Base-by-base conservation (phyloP, 2,113 vertebrate species). In the Arizona elegans region DNA sequence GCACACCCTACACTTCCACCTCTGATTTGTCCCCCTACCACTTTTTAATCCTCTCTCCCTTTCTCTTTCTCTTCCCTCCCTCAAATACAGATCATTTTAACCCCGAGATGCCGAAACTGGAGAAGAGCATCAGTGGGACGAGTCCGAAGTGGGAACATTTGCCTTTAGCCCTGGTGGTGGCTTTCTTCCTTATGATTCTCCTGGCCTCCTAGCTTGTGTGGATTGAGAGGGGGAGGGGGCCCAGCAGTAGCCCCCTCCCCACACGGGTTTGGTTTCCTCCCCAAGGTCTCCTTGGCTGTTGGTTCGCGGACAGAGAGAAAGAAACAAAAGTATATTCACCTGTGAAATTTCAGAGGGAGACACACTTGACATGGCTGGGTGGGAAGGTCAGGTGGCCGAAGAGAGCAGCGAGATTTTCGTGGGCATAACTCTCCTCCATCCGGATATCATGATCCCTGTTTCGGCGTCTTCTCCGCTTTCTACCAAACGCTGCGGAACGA, bases 91-190 rank as follows among this genome's bases (percentile, higher is more conserved):
- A 99, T 93, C 98, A 99, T 96, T 99, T 98, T 95, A 98, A 98
- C 95, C 98, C 98, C 0, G 98, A 98, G 95, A 97, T 99, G 95
- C 99, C 99, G 91, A 99, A 99, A 93, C 97, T 99, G 97, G 99
- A 99, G 98, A 99, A 99, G 97, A 99, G 99, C 88, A 98, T 99
- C 96, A 99, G 99, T 1, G 99, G 99, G 86, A 99, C 98, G 97
- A 99, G 98, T 95, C 99, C 99, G 24, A 98, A 98, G 97, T 96
- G 98, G 96, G 98, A 99, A 97, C 98, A 98, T 88, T 98, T 99
- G 95, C 98, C 99, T 89, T 95, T 99, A 96, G 99, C 99, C 7
- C 97, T 99, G 97, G 98, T 98, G 3, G 96, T 97, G 19, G 97
- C 98, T 65, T 98, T 99, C 96, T 98, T 99, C 95, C 98, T 99